Evolutionary conservation across 2,113 vertebrate genomes (phyloP).

Genomic region (Echinops telfairi): DNA sequence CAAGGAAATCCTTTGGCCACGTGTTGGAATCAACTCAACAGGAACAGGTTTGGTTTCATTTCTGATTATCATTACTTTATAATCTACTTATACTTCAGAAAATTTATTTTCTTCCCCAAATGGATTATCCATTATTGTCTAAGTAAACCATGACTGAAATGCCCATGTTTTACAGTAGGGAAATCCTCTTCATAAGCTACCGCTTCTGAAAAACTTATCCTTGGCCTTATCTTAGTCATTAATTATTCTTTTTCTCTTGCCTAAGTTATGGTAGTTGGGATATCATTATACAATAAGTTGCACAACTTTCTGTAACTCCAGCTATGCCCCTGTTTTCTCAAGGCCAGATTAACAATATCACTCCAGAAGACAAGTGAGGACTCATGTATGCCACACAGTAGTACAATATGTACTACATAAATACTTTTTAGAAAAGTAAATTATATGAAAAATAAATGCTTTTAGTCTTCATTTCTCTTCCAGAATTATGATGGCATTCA

Average conservation of each 20-base stretch:
- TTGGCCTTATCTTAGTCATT: neutral
- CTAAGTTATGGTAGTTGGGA: neutral
- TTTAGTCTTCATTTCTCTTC: neutral
- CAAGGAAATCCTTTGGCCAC: neutral
- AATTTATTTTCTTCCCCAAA: neutral
- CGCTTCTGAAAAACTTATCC: neutral
- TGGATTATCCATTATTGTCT: neutral
- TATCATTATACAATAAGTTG: neutral
- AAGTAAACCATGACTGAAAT: no score
- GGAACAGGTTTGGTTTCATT: neutral
- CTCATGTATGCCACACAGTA: neutral
- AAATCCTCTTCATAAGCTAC: neutral
- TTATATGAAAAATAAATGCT: neutral
- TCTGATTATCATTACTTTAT: neutral
- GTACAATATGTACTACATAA: neutral
- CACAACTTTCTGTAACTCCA: neutral
- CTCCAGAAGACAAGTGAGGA: neutral
- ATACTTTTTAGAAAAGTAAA: neutral
- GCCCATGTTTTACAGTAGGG: neutral
- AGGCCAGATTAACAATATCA: neutral
- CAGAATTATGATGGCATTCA: neutral
- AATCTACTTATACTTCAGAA: neutral
- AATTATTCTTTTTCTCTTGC: conserved; percentile 8
- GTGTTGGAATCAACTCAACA: neutral
- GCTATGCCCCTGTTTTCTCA: neutral